phyloP scores from a whole-genome alignment of 1,140 invertebrate genomes.

The Procambarus clarkii region DNA sequence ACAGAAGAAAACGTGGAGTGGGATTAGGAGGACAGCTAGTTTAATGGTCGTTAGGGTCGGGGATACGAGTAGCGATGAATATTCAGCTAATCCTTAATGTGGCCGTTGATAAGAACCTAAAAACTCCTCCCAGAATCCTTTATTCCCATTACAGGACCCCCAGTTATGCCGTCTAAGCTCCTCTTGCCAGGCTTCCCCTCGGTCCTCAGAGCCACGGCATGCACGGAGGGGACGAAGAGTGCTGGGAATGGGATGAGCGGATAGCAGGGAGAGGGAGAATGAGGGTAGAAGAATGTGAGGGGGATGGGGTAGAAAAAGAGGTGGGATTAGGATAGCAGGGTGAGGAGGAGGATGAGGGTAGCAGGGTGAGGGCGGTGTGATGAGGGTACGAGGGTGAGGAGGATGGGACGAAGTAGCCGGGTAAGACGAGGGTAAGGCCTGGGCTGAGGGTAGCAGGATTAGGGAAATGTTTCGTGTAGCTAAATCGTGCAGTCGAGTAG shows the following conservation, averaged over 20 bases:
- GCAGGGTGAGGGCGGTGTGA: neutral
- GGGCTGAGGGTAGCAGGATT: too few relatives aligned
- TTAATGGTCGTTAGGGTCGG: slow-evolving; percentile 27
- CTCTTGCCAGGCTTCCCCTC: neutral
- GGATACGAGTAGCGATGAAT: slow-evolving; percentile 27
- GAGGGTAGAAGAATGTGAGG: neutral
- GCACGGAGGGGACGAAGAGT: neutral
- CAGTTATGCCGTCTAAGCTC: slow-evolving; percentile 6
- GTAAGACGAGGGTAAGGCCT: too few relatives aligned
- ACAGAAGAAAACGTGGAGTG: neutral
- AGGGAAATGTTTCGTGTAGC: too few relatives aligned
- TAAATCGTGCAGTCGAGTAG: too few relatives aligned
- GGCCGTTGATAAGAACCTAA: slow-evolving; percentile 15
- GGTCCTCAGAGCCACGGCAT: neutral
- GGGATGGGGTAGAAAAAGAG: too few relatives aligned
- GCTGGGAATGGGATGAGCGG: too few relatives aligned
- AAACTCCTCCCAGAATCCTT: neutral
- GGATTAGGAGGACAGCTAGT: slow-evolving; percentile 19
- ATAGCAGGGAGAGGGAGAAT: slow-evolving; percentile 10
- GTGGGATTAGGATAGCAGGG: too few relatives aligned
- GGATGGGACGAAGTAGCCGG: too few relatives aligned
- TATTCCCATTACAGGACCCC: slow-evolving; percentile 15
- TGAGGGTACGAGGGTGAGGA: neutral
- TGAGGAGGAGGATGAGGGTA: neutral
- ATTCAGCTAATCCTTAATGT: slow-evolving; percentile 38